Percentiles rank a stretch among this genome's conserved stretches.
These are phyloP conservation scores for Myanophis thanlyinensis DNA, from an alignment of 2,113 vertebrate genomes.

Conservation along the genomic window DNA sequence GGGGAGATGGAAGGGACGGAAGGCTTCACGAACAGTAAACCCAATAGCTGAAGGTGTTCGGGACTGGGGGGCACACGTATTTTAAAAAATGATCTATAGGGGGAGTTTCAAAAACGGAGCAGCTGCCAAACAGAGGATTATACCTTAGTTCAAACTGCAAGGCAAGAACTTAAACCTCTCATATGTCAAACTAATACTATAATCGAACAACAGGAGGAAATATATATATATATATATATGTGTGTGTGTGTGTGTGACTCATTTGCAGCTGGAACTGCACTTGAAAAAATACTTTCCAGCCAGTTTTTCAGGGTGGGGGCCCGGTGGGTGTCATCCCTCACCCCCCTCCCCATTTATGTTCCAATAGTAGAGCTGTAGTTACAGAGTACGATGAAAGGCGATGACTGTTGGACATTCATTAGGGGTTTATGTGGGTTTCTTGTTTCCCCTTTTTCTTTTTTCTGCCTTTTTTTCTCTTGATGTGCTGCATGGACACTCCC, in stretches of 20 bases:
- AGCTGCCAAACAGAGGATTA: constrained; percentile 70
- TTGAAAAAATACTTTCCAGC: constrained; percentile 52
- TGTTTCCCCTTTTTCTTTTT: not conserved
- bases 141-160: constrained; percentile 25
- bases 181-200: constrained; percentile 43
- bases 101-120: constrained; percentile 41
- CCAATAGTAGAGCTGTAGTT: constrained; percentile 68
- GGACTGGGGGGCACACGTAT: not conserved
- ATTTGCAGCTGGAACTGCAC: constrained; percentile 77
- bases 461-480: constrained; percentile 57
- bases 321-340: constrained; percentile 12
- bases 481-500: constrained; percentile 85
- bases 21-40: not conserved
- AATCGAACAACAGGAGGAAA: constrained; percentile 29
- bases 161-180: constrained; percentile 41
- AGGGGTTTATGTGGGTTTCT: constrained; percentile 1
- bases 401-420: constrained; percentile 84
- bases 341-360: constrained; percentile 46
- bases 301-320: constrained; percentile 1
- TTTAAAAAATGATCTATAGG: not conserved
- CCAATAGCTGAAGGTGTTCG: not conserved
- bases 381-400: constrained; percentile 78
- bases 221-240: too few species aligned
- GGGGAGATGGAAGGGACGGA: constrained; percentile 28
- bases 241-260: too few species aligned